These are phyloP conservation scores for Notarius lentiginosus DNA, from an alignment of 2,113 vertebrate genomes.

Conservation along the genomic window DNA sequence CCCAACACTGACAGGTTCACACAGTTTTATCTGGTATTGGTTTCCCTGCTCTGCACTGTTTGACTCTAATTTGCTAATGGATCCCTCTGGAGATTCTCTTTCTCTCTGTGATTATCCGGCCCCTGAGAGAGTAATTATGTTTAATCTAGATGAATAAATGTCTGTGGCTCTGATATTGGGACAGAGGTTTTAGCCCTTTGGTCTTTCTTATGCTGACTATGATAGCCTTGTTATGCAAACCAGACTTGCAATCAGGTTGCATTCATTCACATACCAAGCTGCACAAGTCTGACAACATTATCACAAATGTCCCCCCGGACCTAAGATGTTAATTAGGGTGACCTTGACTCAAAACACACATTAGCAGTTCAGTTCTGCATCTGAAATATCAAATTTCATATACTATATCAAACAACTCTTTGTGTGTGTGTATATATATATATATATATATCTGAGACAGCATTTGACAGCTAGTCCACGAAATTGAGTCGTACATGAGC, in stretches of 20 bases:
- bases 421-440: too few relatives aligned
- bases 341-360: neutral
- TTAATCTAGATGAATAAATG: slow-evolving; percentile 72
- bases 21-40: slow-evolving; percentile 59
- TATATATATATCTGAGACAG: too few relatives aligned
- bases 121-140: slow-evolving; percentile 65
- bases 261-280: neutral
- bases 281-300: neutral
- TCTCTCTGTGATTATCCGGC: slow-evolving; percentile 67
- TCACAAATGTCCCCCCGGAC: neutral
- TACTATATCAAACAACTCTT: neutral
- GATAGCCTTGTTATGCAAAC: neutral
- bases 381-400: neutral
- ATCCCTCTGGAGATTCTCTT: slow-evolving; percentile 65
- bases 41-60: slow-evolving; percentile 65
- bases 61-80: slow-evolving; percentile 75
- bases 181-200: neutral
- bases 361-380: neutral
- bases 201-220: neutral
- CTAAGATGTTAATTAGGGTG: neutral
- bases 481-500: too few relatives aligned
- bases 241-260: neutral
- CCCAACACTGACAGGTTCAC: slow-evolving; percentile 44
- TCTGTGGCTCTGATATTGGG: slow-evolving; percentile 61
- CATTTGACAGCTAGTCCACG: too few relatives aligned